These are phyloP conservation scores for Acanthurus leucopareius DNA, from an alignment of 2,797 vertebrate species.

Conservation along the genomic window DNA sequence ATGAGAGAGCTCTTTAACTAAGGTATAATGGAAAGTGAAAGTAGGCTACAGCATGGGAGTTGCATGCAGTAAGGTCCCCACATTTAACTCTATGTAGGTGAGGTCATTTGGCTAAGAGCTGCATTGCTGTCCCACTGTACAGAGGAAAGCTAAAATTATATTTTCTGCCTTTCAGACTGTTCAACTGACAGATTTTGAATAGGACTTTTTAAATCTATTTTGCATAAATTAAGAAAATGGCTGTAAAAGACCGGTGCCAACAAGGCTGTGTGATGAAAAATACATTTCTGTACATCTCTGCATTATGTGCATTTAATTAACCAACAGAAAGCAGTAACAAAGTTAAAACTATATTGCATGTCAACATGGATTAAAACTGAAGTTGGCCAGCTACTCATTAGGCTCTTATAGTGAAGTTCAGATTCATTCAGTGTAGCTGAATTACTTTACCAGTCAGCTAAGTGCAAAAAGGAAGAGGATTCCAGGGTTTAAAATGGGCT, in stretches of 20 bases:
- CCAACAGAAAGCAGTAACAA: constrained; percentile 5
- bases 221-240: constrained; percentile 34
- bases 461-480: constrained; percentile 6
- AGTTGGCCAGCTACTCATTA: constrained; percentile 8
- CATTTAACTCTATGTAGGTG: constrained; percentile 49
- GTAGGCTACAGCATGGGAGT: constrained; percentile 32
- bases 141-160: constrained; percentile 42
- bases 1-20: constrained; percentile 44
- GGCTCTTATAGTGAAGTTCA: background rate
- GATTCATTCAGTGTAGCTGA: constrained; percentile 9
- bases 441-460: constrained; percentile 1
- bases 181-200: constrained; percentile 26
- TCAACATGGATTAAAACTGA: constrained; percentile 24
- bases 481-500: constrained; percentile 6
- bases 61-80: constrained; percentile 25
- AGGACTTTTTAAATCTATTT: constrained; percentile 34
- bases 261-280: constrained; percentile 3
- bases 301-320: background rate
- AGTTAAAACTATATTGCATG: constrained; percentile 10
- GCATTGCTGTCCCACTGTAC: constrained; percentile 42
- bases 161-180: constrained; percentile 24
- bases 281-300: background rate
- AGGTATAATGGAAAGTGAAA: constrained; percentile 42
- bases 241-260: background rate
- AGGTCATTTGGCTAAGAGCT: constrained; percentile 47